Conservation (phyloP, 2,888 invertebrate species). For the Drosophila prostipennis region DNA sequence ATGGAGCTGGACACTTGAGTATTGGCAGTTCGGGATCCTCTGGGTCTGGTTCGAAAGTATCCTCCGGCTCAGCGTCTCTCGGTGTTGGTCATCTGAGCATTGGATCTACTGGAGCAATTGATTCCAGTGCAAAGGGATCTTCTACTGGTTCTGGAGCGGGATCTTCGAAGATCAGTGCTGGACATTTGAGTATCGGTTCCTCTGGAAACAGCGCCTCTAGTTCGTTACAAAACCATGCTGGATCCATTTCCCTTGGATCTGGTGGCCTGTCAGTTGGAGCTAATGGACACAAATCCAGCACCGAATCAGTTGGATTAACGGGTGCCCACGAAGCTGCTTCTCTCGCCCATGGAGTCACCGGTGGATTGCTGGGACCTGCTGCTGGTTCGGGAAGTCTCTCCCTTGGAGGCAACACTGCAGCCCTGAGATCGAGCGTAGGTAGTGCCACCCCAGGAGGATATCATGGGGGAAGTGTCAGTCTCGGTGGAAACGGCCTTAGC, state of each 20-base stretch:
- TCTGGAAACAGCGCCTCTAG: background rate
- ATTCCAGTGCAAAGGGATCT: background rate
- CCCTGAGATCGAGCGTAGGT: background rate
- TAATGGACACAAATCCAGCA: background rate
- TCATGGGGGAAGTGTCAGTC: slow-evolving; percentile 1
- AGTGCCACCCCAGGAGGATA: background rate
- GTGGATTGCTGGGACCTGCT: slow-evolving; percentile 1
- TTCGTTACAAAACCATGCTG: background rate
- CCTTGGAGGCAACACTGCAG: slow-evolving; percentile 6
- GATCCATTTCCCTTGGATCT: background rate
- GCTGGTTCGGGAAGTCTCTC: slow-evolving; percentile 6
- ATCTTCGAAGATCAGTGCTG: background rate
- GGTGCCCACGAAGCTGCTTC: slow-evolving; percentile 11
- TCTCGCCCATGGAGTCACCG: slow-evolving; percentile 3
- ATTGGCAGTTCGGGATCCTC: background rate
- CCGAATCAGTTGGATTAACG: background rate
- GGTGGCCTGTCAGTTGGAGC: background rate
- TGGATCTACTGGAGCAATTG: background rate
- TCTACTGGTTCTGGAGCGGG: slow-evolving; percentile 1
- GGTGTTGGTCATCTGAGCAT: background rate
- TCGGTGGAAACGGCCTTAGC: slow-evolving; percentile 16
- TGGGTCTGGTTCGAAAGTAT: background rate
- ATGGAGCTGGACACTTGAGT: background rate
- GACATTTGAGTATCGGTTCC: slow-evolving; percentile 16
- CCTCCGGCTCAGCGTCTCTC: background rate